Evolutionary conservation across 2,888 invertebrate genomes (phyloP).

Genomic region (Heliconius ismenius): DNA sequence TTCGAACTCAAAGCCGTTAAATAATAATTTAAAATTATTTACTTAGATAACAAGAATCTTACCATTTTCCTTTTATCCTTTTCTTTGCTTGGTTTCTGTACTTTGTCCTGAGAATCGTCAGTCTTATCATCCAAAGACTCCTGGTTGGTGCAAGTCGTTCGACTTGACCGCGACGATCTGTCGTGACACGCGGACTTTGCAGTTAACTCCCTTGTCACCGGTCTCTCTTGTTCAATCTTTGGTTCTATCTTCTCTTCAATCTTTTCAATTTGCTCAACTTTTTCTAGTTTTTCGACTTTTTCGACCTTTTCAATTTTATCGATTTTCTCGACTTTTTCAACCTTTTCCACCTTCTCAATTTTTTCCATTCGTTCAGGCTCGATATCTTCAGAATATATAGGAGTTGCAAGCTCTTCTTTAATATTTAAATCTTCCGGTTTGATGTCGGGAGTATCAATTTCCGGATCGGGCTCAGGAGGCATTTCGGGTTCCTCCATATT

Average conservation of each 20-base stretch:
- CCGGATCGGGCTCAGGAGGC: slow-evolving; percentile 24
- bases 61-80: slow-evolving; percentile 81
- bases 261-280: slow-evolving; percentile 2
- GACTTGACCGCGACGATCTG: slow-evolving; percentile 71
- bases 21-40: neutral
- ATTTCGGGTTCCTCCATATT: slow-evolving; percentile 41
- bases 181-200: slow-evolving; percentile 76
- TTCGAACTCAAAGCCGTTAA: neutral
- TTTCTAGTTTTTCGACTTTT: slow-evolving; percentile 56
- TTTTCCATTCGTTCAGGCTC: slow-evolving; percentile 4
- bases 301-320: slow-evolving; percentile 43
- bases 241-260: slow-evolving; percentile 48
- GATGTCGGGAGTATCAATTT: slow-evolving; percentile 10
- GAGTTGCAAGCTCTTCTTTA: slow-evolving; percentile 27
- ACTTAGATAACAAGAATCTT: slow-evolving; percentile 43
- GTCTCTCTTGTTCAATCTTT: slow-evolving; percentile 64
- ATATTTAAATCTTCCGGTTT: slow-evolving; percentile 29
- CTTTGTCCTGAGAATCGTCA: slow-evolving; percentile 76
- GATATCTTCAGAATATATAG: slow-evolving; percentile 21
- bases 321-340: neutral
- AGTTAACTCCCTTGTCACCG: slow-evolving; percentile 61
- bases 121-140: slow-evolving; percentile 78
- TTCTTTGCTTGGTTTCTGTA: slow-evolving; percentile 59
- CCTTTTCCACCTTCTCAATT: neutral
- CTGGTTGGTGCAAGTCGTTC: slow-evolving; percentile 64